These are phyloP conservation scores for Marronus borbonicus DNA, from an alignment of 2,888 invertebrate species.

Conservation along the genomic window DNA sequence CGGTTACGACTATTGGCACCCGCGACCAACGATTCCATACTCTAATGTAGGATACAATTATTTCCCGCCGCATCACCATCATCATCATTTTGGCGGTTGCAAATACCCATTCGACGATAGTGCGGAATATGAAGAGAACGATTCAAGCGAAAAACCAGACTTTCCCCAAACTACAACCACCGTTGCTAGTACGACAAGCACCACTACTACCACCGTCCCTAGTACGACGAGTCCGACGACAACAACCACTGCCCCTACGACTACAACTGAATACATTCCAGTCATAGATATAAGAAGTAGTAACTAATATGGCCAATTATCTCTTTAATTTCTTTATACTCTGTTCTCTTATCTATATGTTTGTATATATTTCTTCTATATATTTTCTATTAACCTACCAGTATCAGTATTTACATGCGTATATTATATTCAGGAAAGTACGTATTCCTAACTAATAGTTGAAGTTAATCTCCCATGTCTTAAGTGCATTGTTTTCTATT, in stretches of 20 bases:
- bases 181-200: neutral
- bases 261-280: conserved; percentile 35
- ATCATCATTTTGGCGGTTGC: conserved; percentile 7
- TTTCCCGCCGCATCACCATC: neutral
- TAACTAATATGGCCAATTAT: conserved; percentile 2
- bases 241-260: neutral
- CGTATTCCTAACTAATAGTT: neutral
- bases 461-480: neutral
- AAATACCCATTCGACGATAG: conserved; percentile 12
- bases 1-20: conserved; percentile 11
- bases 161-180: neutral
- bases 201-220: neutral
- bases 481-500: neutral
- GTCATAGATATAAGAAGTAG: conserved; percentile 36
- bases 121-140: neutral
- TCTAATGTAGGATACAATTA: neutral
- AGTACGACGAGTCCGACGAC: neutral
- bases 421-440: neutral
- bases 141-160: neutral
- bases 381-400: neutral
- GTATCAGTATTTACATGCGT: neutral
- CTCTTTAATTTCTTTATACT: neutral
- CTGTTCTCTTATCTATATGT: conserved; percentile 13
- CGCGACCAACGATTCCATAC: neutral
- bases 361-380: neutral